phyloP scores from a whole-genome alignment of 2,888 invertebrate genomes.

The Achlya flavicornis region DNA sequence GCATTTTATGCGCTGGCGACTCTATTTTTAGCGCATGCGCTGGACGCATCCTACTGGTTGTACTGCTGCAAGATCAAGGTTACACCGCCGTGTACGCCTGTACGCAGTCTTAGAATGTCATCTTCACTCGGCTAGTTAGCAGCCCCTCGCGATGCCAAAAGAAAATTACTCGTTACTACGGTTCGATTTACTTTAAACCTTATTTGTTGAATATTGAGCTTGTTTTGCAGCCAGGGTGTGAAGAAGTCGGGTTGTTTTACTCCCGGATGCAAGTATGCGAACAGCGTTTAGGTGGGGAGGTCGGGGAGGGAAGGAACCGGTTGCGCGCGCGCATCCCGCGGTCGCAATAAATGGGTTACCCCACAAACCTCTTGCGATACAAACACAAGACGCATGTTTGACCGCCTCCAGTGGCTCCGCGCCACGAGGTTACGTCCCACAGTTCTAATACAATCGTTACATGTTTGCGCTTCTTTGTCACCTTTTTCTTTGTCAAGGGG shows the following conservation, averaged over 20 bases:
- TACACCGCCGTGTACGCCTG: slow-evolving; percentile 56
- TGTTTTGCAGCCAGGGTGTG: slow-evolving; percentile 27
- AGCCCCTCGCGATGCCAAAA: slow-evolving; percentile 44
- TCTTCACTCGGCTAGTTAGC: slow-evolving; percentile 61
- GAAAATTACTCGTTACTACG: slow-evolving; percentile 39
- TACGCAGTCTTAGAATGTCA: slow-evolving; percentile 58
- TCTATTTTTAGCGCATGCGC: slow-evolving; percentile 75
- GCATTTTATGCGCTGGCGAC: slow-evolving; percentile 68
- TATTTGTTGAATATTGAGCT: slow-evolving; percentile 36
- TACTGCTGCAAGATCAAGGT: slow-evolving; percentile 77
- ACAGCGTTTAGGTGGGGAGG: slow-evolving; percentile 40
- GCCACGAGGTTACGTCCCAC: background rate
- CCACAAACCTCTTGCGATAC: slow-evolving; percentile 81
- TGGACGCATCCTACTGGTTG: slow-evolving; percentile 78
- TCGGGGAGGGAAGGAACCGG: slow-evolving; percentile 61
- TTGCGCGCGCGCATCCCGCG: slow-evolving; percentile 61
- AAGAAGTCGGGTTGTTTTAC: slow-evolving; percentile 50
- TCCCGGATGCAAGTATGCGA: slow-evolving; percentile 73
- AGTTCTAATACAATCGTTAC: background rate
- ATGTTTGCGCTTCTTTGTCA: background rate
- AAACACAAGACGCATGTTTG: slow-evolving; percentile 46
- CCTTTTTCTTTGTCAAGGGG: background rate
- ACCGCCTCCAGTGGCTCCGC: slow-evolving; percentile 31
- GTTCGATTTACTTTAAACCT: slow-evolving; percentile 38
- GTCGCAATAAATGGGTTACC: slow-evolving; percentile 79